Conservation (phyloP, 2,113 vertebrate genomes). For the Capreolus pygargus region DNA sequence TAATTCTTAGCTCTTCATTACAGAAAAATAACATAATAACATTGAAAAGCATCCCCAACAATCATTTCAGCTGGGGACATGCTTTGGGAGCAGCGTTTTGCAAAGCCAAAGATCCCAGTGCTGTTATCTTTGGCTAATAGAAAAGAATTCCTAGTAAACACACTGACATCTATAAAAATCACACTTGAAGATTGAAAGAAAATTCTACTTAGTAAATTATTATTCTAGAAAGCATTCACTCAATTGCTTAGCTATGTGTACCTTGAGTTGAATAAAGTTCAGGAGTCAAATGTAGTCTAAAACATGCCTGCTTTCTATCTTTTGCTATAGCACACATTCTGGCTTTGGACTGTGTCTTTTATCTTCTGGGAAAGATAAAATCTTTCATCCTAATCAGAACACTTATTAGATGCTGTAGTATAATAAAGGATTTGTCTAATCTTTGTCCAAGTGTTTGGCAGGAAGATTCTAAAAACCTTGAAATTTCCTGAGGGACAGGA, state of each 20-base stretch:
- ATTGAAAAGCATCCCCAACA: neutral
- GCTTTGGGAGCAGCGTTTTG: neutral
- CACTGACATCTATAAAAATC: neutral
- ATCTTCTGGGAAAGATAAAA: neutral
- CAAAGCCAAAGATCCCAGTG: neutral
- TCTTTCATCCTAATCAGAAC: neutral
- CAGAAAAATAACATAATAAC: neutral
- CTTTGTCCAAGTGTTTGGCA: neutral
- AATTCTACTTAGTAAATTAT: neutral
- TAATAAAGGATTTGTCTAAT: neutral
- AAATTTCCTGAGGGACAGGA: neutral
- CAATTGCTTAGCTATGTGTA: neutral
- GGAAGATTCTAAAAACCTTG: neutral
- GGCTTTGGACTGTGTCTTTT: neutral
- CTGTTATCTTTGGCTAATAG: neutral
- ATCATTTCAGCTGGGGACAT: neutral
- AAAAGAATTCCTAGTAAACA: slow-evolving; percentile 10
- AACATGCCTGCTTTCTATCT: neutral
- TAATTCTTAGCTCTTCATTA: neutral
- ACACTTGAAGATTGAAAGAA: neutral
- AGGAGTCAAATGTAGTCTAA: neutral
- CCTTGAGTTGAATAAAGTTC: slow-evolving; percentile 10
- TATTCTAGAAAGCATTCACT: neutral
- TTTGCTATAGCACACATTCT: neutral
- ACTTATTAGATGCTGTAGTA: neutral